Evolutionary conservation across 2,113 vertebrate genomes (phyloP).

Genomic region (Petrocephalus microphthalmus): DNA sequence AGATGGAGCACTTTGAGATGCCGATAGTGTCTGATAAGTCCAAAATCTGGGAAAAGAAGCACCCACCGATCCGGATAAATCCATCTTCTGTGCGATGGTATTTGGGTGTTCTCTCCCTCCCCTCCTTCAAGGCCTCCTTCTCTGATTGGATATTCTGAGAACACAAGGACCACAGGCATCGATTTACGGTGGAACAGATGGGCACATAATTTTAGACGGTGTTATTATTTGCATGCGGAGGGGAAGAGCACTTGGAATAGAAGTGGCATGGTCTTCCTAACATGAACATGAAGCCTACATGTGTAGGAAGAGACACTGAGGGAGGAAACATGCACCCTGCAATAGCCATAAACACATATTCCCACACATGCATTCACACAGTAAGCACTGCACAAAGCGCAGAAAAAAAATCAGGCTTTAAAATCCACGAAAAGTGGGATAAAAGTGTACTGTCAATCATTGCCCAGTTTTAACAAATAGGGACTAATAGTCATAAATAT

Average conservation of each 20-base stretch:
- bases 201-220: background rate
- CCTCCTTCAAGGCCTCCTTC: constrained; percentile 86
- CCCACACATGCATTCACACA: background rate
- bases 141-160: constrained; percentile 85
- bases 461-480: background rate
- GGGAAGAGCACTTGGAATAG: background rate
- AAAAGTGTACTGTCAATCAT: background rate
- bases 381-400: background rate
- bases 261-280: background rate
- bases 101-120: constrained; percentile 66
- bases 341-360: background rate
- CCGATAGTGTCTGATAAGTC: background rate
- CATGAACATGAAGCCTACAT: background rate
- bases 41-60: background rate
- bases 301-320: background rate
- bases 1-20: background rate
- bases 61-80: constrained; percentile 88
- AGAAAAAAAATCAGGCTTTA: background rate
- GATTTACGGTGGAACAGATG: background rate
- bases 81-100: constrained; percentile 84
- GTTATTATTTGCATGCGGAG: background rate
- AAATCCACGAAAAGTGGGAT: background rate
- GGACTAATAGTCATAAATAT: background rate
- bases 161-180: constrained; percentile 26
- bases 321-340: background rate